Percentiles rank a stretch among this genome's conserved stretches.
Conservation (phyloP, 1,140 invertebrate species). For the Hestina assimilis region DNA sequence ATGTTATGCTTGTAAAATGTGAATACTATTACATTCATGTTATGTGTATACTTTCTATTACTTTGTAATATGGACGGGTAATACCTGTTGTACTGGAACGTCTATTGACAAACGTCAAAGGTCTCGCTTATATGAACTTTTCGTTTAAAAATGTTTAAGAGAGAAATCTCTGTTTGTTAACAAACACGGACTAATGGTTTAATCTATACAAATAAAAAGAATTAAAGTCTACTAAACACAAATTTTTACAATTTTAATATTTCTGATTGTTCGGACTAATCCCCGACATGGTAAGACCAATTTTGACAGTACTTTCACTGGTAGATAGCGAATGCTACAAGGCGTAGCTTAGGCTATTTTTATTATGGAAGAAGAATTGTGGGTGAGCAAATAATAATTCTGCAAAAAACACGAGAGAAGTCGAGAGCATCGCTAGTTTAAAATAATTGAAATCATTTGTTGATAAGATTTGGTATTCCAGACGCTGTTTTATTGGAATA, state of each 20-base stretch:
- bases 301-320: no score
- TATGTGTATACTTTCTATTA: constrained; percentile 10
- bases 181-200: constrained; percentile 35
- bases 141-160: constrained; percentile 54
- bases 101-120: constrained; percentile 60
- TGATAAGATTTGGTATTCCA: constrained; percentile 7
- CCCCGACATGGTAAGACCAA: no score
- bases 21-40: constrained; percentile 8
- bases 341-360: no score
- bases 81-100: constrained; percentile 40
- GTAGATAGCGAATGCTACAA: no score
- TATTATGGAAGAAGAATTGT: no score
- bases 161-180: constrained; percentile 45
- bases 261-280: no score
- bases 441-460: constrained; percentile 21
- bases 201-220: no score
- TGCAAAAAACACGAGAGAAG: no score
- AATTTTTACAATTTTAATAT: no score
- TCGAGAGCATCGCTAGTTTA: no score
- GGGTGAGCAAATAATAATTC: no score
- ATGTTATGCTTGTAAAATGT: constrained; percentile 35
- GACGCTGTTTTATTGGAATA: not conserved
- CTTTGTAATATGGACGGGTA: constrained; percentile 41
- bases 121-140: constrained; percentile 47
- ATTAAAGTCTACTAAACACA: no score